Base-by-base conservation (phyloP, 2,888 invertebrate genomes). In the Aquatica leii region DNA sequence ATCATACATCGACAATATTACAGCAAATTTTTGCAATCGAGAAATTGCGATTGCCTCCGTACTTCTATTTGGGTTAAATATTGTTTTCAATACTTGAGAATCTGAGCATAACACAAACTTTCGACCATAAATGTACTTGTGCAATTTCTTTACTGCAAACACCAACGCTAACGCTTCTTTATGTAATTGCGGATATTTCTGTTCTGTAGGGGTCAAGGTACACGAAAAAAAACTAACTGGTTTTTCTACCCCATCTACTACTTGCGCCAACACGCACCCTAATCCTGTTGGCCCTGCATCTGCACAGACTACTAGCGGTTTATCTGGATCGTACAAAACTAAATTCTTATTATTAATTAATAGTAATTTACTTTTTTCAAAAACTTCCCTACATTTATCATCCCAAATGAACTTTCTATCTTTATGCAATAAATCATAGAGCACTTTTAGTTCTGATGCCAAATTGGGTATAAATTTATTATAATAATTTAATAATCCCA, bases 181-280 rank as follows among this genome's bases (percentile, higher is more conserved):
- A n/a, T n/a, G n/a, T n/a, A n/a, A n/a, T n/a, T n/a, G 52, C 5
- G 52, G 52, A 31, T 52, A 52, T 34, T 35, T 52, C 9, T 52
- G 52, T 34, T 52, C 52, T 9, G 52, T 35, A 1, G 35, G 17
- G 1, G 52, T 35, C 11, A 52, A 8, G 5, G 50, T 31, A 50
- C 50, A 21, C 3, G 31, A 24, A 18, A 50, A n/a, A 31, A 50
- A 50, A 50, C 24, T 12, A 31, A 52, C 52, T 34, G 52, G 52
- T 52, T 52, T n/a, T 35, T 52, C 52, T 37, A 35, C 35, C 14
- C 52, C 52, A 52, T 52, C 37, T 35, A 52, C 18, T 18, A 35
- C 18, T 12, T 52, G 52, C 18, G 52, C 35, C 9, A 52, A 12
- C 6, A 52, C 15, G 17, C 52, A 52, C 11, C 52, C 52, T 35